A percentile compares a stretch with the other conserved stretches of the same genome.
These are phyloP conservation scores for Verasper variegatus DNA, from an alignment of 2,113 vertebrate genomes.

Conservation along the genomic window DNA sequence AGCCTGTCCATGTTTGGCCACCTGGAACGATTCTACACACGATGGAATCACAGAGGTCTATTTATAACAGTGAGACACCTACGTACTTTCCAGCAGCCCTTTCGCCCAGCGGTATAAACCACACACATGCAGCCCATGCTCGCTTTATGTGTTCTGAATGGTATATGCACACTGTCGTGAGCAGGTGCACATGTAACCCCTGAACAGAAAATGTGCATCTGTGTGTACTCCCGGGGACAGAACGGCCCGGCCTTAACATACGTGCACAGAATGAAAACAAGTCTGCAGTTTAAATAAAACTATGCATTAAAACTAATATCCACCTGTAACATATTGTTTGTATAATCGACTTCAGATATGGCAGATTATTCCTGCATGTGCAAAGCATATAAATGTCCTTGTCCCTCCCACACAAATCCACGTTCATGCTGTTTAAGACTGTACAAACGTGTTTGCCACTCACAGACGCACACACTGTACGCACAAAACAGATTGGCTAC, in stretches of 20 bases:
- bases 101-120: background rate
- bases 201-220: background rate
- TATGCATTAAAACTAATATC: no score
- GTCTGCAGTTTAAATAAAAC: no score
- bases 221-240: no score
- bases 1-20: no score
- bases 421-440: background rate
- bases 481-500: conserved; percentile 25
- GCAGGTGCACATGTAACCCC: background rate
- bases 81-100: background rate
- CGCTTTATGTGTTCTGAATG: background rate
- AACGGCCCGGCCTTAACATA: background rate
- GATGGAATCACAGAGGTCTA: conserved; percentile 6
- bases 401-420: conserved; percentile 23
- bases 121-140: background rate
- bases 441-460: conserved; percentile 7
- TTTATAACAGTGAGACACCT: conserved; percentile 24
- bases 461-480: background rate
- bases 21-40: background rate
- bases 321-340: background rate
- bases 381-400: conserved; percentile 11
- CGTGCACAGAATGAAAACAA: background rate
- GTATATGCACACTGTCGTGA: background rate
- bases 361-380: conserved; percentile 12
- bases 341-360: background rate